Percentiles rank a stretch among this genome's conserved stretches.
phyloP scores from a whole-genome alignment of 2,797 vertebrate species.

The Poecilia gillii region DNA sequence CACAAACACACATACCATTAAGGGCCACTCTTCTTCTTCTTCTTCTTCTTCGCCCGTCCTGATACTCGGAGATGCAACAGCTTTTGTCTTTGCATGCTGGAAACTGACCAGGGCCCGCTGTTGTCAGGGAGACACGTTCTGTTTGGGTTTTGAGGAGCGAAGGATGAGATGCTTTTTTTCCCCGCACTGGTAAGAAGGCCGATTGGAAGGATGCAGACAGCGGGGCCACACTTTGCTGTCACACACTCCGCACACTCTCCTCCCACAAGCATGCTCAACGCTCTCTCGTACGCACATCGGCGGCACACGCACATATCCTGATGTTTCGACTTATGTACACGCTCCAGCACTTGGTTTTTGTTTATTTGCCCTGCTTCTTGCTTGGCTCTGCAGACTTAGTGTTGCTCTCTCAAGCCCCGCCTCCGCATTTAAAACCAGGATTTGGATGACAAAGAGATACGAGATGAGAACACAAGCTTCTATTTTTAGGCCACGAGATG shows the following conservation, averaged over 20 bases:
- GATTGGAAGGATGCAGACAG: constrained; percentile 53
- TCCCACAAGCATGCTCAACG: constrained; percentile 53
- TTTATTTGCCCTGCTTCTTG: constrained; percentile 31
- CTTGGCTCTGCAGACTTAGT: constrained; percentile 35
- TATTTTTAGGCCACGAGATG: constrained; percentile 79
- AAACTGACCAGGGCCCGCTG: constrained; percentile 48
- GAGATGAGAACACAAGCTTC: constrained; percentile 67
- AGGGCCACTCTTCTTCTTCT: background rate
- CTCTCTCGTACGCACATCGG: constrained; percentile 59
- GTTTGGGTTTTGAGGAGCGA: constrained; percentile 64
- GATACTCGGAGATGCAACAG: constrained; percentile 34
- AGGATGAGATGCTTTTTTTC: constrained; percentile 66
- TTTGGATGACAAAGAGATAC: constrained; percentile 62
- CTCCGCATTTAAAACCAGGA: constrained; percentile 63
- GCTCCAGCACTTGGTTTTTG: background rate
- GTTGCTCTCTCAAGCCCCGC: constrained; percentile 47
- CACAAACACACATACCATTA: constrained; percentile 34
- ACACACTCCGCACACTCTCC: constrained; percentile 50
- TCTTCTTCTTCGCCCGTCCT: background rate
- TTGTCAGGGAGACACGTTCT: constrained; percentile 73
- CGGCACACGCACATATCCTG: constrained; percentile 36
- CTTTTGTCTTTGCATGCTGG: constrained; percentile 42
- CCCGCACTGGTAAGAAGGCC: constrained; percentile 31
- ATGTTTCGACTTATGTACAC: constrained; percentile 30
- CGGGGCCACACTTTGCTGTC: constrained; percentile 55